Evolutionary conservation across 2,888 invertebrate species (phyloP).

Genomic region (Entomobrya multifasciata): DNA sequence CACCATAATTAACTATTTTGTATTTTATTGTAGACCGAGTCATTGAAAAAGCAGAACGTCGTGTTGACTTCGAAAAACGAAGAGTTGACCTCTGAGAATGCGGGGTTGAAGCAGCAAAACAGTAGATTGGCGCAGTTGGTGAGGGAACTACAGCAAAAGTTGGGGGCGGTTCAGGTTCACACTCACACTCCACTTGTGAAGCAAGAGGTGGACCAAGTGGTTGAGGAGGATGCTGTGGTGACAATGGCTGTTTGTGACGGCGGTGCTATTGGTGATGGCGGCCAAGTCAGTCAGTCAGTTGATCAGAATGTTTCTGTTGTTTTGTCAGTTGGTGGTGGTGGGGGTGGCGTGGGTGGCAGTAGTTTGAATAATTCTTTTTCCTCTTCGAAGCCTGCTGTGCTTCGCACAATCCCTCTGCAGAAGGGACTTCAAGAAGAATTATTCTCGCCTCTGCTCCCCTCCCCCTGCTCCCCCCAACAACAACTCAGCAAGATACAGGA

Average conservation of each 20-base stretch:
- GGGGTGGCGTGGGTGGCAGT: neutral
- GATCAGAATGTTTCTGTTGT: too few relatives aligned
- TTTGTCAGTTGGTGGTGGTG: too few relatives aligned
- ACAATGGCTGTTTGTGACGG: neutral
- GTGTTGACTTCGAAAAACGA: constrained; percentile 27
- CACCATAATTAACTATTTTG: too few relatives aligned
- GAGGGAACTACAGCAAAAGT: neutral
- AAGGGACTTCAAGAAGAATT: constrained; percentile 75
- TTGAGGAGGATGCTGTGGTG: constrained; percentile 12
- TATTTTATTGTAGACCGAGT: constrained; percentile 65
- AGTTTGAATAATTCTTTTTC: constrained; percentile 41
- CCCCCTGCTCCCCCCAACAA: neutral
- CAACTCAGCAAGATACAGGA: too few relatives aligned
- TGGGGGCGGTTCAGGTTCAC: constrained; percentile 4
- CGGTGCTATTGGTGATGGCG: too few relatives aligned
- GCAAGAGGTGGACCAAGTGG: constrained; percentile 34
- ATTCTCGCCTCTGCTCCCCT: constrained; percentile 47
- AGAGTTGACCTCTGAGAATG: constrained; percentile 64
- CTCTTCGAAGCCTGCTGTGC: constrained; percentile 79
- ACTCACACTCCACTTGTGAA: neutral
- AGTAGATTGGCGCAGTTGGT: neutral
- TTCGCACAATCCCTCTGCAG: constrained; percentile 79
- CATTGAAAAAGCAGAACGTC: constrained; percentile 65
- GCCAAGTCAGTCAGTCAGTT: too few relatives aligned
- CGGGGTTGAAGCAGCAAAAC: neutral